These are phyloP conservation scores for Desmodus rotundus DNA, from an alignment of 2,113 vertebrate species.

Conservation along the genomic window DNA sequence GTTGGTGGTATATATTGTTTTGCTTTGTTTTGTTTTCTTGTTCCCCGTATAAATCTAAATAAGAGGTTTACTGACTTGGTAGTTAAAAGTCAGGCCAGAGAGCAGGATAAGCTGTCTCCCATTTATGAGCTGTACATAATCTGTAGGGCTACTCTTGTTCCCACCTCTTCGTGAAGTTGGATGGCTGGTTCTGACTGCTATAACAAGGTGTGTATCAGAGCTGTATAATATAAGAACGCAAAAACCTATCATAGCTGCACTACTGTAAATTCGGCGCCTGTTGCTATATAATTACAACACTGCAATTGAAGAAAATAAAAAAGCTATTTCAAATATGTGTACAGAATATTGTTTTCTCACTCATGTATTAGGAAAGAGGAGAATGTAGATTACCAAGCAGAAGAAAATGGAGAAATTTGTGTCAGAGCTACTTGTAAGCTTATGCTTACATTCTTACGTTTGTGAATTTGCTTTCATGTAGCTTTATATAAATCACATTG, in stretches of 20 bases:
- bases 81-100: not conserved
- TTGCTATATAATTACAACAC: conserved; percentile 30
- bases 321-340: conserved; percentile 47
- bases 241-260: not conserved
- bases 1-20: not conserved
- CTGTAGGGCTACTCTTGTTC: not conserved
- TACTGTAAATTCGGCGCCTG: conserved; percentile 7
- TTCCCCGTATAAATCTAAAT: not conserved
- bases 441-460: not conserved
- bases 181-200: conserved; percentile 49
- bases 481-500: not conserved
- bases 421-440: conserved; percentile 31
- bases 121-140: not conserved
- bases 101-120: not conserved
- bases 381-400: not conserved
- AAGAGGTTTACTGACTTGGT: not conserved
- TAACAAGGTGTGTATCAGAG: conserved; percentile 29
- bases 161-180: not conserved
- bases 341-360: conserved; percentile 49
- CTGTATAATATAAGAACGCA: conserved; percentile 1
- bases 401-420: not conserved
- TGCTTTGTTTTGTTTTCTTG: conserved; percentile 35
- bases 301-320: conserved; percentile 52
- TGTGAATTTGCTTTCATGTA: not conserved
- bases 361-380: conserved; percentile 12